Base-by-base conservation (phyloP, 2,113 vertebrate species). In the Castor canadensis region DNA sequence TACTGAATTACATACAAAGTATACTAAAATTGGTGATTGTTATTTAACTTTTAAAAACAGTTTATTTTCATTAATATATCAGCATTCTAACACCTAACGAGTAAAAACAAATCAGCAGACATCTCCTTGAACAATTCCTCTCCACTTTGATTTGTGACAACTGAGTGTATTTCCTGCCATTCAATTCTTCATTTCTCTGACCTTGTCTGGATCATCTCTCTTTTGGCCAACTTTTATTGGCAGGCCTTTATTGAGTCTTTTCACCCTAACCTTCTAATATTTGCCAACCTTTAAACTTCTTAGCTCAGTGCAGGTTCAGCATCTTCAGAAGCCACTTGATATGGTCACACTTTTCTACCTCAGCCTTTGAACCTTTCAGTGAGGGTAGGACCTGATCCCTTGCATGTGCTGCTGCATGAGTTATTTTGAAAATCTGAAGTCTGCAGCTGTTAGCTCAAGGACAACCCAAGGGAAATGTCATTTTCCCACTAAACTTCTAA, bases 211-310 rank as follows among this genome's bases (percentile, higher is more conserved):
- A 96, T 93, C 82, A 84, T 67, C 38, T 90, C 12, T 56, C 92
- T 97, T 98, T 88, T 69, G 80, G 73, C 35, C 38, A 89, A 43
- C 13, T 94, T 96, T 95, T 94, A 77, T 64, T 93, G 62, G 30
- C 83, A 71, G 69, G 49, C 20, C 95, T 97, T 96, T 97, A 95
- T 80, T 91, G 76, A 97, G 38, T 47, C 62, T 76, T 92, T 80
- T 92, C 67, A 96, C n/a, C 69, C 56, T 89, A 91, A 71, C n/a
- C 52, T 97, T 96, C 89, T 95, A 93, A 89, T 96, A 96, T 91
- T 97, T 94, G 30, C 43, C 95, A 95, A 83, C 96, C 83, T 96
- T 97, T 95, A 91, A 97, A 83, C 56, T 97, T 97, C 72, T 88
- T 95, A 96, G 26, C 73, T 93, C 30, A 52, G 67, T 45, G 43